Evolutionary conservation across 2,113 vertebrate species (phyloP).

Genomic region (Anolis sagrei): DNA sequence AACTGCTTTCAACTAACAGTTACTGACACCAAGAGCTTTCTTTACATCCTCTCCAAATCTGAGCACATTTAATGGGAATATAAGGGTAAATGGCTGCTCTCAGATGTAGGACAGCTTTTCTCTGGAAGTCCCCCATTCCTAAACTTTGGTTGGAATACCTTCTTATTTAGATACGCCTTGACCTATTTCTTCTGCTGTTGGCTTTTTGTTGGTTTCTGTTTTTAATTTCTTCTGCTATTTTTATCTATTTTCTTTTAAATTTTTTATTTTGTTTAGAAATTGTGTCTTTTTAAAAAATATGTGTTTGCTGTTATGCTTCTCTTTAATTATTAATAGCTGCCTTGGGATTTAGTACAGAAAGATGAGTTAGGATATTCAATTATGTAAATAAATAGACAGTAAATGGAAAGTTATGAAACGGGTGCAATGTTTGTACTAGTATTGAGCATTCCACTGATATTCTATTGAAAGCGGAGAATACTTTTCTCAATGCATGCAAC

Average conservation of each 20-base stretch:
- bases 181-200: background rate
- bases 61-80: background rate
- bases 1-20: background rate
- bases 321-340: conserved; percentile 4
- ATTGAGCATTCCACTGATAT: background rate
- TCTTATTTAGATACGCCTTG: background rate
- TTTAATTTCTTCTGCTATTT: background rate
- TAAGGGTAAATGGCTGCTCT: background rate
- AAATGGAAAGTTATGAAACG: background rate
- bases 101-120: background rate
- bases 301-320: too few species aligned
- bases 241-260: background rate
- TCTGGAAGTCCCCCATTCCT: background rate
- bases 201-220: background rate
- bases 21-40: background rate
- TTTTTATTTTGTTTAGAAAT: too few species aligned
- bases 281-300: background rate
- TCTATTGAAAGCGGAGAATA: background rate
- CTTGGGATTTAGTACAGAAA: background rate
- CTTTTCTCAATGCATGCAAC: background rate
- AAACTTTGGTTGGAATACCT: background rate
- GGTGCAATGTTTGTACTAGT: background rate
- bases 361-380: background rate
- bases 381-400: background rate
- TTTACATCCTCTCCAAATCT: background rate